phyloP scores from a whole-genome alignment of 2,888 invertebrate genomes.

The Callimorpha dominula region DNA sequence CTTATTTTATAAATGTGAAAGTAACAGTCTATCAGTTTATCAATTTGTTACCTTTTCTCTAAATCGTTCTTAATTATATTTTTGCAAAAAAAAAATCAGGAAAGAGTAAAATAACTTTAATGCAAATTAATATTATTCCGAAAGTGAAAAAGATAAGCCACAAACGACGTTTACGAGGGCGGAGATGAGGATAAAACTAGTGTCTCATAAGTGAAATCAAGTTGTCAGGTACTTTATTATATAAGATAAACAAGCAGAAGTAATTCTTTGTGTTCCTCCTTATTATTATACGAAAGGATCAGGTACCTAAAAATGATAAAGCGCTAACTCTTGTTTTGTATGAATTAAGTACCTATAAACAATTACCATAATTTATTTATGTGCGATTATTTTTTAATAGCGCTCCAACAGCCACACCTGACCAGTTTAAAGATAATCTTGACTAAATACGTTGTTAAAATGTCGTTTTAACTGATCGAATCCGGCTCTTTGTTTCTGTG shows the following conservation, averaged over 20 bases:
- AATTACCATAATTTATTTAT: conserved; percentile 40
- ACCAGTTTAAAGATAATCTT: conserved; percentile 49
- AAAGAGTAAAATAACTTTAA: too few relatives aligned
- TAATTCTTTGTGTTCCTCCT: not conserved
- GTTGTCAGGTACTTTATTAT: too few relatives aligned
- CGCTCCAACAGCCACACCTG: conserved; percentile 44
- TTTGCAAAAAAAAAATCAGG: too few relatives aligned
- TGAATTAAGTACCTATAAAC: not conserved
- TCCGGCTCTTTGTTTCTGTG: conserved; percentile 63
- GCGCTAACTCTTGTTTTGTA: not conserved
- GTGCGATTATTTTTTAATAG: conserved; percentile 45
- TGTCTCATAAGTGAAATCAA: not conserved
- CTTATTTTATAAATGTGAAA: too few relatives aligned
- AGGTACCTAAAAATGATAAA: not conserved
- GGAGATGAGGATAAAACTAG: too few relatives aligned
- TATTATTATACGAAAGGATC: not conserved
- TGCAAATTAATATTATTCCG: too few relatives aligned
- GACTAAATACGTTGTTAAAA: conserved; percentile 54
- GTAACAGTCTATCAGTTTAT: too few relatives aligned
- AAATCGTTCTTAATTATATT: too few relatives aligned
- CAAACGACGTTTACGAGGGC: too few relatives aligned
- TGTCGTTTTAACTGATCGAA: conserved; percentile 58
- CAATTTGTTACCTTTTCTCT: too few relatives aligned
- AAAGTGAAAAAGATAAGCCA: too few relatives aligned
- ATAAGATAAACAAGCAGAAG: not conserved